phyloP scores from a whole-genome alignment of 2,113 vertebrate genomes.

The Lutjanus erythropterus region DNA sequence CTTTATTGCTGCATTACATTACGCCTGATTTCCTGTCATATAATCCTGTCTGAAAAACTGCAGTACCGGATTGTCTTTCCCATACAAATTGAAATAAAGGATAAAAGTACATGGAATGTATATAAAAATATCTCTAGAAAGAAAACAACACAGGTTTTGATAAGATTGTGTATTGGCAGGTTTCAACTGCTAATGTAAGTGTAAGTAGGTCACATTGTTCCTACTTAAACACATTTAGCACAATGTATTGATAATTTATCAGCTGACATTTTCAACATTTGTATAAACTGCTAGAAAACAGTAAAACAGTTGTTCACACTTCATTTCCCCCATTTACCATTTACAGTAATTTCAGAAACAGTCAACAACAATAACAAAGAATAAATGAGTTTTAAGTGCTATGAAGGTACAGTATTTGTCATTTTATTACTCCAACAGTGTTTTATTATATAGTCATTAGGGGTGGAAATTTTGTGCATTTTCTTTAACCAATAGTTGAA shows the following conservation, averaged over 20 bases:
- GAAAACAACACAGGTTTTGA: not conserved
- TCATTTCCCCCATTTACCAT: too few relatives aligned
- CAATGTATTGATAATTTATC: not conserved
- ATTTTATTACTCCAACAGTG: too few relatives aligned
- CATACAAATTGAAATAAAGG: not conserved
- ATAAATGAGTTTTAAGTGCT: too few relatives aligned
- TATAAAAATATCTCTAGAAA: not conserved
- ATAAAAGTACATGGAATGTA: not conserved
- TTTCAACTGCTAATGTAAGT: not conserved
- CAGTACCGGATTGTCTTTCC: slow-evolving; percentile 1
- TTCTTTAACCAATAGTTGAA: too few relatives aligned
- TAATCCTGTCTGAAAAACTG: slow-evolving; percentile 39
- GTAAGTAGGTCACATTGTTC: not conserved
- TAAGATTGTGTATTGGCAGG: not conserved
- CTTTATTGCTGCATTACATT: slow-evolving; percentile 28
- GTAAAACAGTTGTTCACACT: too few relatives aligned
- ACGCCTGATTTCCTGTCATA: slow-evolving; percentile 1
- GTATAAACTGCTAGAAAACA: too few relatives aligned
- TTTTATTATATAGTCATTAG: too few relatives aligned
- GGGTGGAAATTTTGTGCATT: too few relatives aligned
- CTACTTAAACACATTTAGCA: not conserved
- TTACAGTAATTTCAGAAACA: too few relatives aligned
- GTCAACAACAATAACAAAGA: too few relatives aligned
- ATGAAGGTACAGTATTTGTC: too few relatives aligned
- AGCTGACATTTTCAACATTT: not conserved